Evolutionary conservation across 2,113 vertebrate genomes (phyloP).

Genomic region (Ochotona princeps): DNA sequence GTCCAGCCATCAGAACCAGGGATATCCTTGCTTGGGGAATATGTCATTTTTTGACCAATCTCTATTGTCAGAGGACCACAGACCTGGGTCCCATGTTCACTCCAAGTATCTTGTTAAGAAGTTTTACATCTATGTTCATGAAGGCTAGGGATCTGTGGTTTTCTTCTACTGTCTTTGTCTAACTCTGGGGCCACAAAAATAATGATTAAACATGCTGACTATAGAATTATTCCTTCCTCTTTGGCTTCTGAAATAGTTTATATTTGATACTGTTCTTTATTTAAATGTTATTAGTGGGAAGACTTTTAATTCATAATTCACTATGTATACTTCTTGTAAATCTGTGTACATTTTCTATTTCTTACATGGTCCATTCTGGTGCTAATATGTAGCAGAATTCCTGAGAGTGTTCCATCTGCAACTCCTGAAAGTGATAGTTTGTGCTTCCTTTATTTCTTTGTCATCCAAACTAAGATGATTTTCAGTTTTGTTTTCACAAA

Average conservation of each 20-base stretch:
- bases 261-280: neutral
- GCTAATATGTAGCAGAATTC: neutral
- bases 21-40: neutral
- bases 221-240: neutral
- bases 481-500: neutral
- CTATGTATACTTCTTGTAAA: neutral
- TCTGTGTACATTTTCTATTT: neutral
- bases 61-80: neutral
- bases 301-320: conserved; percentile 6
- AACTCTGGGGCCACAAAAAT: neutral
- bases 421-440: neutral
- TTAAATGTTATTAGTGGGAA: neutral
- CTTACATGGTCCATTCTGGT: neutral
- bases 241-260: neutral
- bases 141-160: neutral
- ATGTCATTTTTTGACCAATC: neutral
- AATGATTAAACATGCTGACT: neutral
- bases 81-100: neutral
- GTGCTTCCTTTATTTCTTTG: neutral
- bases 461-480: neutral
- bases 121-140: neutral
- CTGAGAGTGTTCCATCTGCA: neutral
- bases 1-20: neutral
- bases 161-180: neutral
- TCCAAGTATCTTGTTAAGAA: no score